Evolutionary conservation across 92 coral and sea anemone genomes (phyloP).

Genomic region (Muricea muricata): DNA sequence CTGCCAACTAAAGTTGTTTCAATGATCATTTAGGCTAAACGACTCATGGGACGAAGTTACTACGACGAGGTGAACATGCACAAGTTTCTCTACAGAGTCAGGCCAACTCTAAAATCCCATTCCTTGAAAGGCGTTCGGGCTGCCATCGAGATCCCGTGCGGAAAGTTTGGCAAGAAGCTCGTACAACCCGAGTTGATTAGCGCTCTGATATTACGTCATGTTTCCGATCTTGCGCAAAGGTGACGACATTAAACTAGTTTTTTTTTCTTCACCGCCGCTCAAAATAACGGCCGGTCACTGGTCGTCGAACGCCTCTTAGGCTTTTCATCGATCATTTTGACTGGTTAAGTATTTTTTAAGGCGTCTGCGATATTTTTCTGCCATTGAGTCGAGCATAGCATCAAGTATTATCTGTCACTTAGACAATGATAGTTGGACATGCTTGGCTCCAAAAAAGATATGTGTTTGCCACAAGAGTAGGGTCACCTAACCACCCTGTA

Average conservation of each 20-base stretch:
- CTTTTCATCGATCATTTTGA: too few species aligned
- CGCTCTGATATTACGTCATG: conserved; percentile 30
- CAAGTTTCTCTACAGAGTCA: conserved; percentile 27
- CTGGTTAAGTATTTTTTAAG: too few species aligned
- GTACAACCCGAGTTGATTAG: conserved; percentile 35
- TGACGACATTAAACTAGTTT: not conserved
- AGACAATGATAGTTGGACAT: too few species aligned
- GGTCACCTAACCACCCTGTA: too few species aligned
- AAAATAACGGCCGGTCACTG: too few species aligned
- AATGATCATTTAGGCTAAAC: conserved; percentile 5
- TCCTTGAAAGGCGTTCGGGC: conserved; percentile 41
- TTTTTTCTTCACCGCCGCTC: too few species aligned
- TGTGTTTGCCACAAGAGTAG: too few species aligned
- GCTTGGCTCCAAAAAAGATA: too few species aligned
- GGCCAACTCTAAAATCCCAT: conserved; percentile 43
- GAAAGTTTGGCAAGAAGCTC: conserved; percentile 24
- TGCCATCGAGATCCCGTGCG: conserved; percentile 42
- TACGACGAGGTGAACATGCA: conserved; percentile 15
- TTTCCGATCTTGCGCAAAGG: conserved; percentile 22
- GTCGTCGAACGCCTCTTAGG: too few species aligned
- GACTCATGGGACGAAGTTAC: conserved; percentile 44
- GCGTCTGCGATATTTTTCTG: too few species aligned
- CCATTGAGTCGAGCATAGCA: too few species aligned
- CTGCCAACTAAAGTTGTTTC: not conserved
- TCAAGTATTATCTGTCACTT: too few species aligned